A percentile compares a stretch with the other conserved stretches of the same genome.
Evolutionary conservation across 2,888 invertebrate species (phyloP).

Genomic region (Norana najaformis): DNA sequence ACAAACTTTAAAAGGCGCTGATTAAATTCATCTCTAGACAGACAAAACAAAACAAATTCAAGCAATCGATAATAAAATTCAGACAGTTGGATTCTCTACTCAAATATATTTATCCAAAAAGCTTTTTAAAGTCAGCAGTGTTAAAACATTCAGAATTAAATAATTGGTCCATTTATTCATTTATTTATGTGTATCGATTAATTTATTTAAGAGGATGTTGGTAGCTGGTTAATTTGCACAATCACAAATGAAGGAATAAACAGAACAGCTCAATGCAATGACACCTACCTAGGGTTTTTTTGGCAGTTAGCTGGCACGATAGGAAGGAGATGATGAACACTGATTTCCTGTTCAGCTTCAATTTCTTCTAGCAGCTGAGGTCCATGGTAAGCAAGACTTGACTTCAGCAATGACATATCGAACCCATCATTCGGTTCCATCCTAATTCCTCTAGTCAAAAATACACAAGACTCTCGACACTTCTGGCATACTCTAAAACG

Average conservation of each 20-base stretch:
- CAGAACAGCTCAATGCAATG: background rate
- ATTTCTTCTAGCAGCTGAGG: constrained; percentile 9
- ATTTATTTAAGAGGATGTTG: background rate
- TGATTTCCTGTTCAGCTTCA: constrained; percentile 1
- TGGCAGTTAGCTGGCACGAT: background rate
- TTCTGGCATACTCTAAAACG: background rate
- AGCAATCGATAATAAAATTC: background rate
- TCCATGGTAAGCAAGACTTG: constrained; percentile 1
- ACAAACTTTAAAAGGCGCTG: constrained; percentile 67
- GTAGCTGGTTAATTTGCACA: too few species aligned
- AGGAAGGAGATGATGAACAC: background rate
- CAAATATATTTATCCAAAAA: background rate
- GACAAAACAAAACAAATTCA: background rate
- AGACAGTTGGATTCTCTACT: background rate
- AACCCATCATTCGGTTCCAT: background rate
- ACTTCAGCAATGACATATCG: constrained; percentile 2
- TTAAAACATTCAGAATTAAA: background rate
- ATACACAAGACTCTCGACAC: background rate
- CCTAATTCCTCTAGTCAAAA: background rate
- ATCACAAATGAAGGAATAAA: background rate
- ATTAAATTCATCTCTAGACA: constrained; percentile 31
- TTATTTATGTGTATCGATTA: background rate
- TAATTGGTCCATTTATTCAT: background rate
- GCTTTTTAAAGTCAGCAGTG: background rate
- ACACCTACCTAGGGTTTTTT: background rate